Base-by-base conservation (phyloP, 2,797 vertebrate species). In the Gorsachius magnificus region DNA sequence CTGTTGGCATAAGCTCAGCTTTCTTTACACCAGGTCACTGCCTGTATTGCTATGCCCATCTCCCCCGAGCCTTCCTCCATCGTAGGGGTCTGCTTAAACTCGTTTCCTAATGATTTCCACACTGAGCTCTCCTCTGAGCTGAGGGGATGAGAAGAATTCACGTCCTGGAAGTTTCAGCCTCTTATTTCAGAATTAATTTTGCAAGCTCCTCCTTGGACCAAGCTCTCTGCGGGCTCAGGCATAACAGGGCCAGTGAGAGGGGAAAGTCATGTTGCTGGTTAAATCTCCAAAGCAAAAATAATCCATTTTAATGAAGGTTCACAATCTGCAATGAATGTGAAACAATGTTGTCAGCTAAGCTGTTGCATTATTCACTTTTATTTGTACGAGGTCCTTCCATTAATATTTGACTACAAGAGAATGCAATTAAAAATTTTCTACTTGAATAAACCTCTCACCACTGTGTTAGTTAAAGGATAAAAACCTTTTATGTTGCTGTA, bases 341-440 rank as follows among this genome's bases (percentile, higher is more conserved):
- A 97, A 97, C 96, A 97, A 95, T 96, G 96, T 96, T 97, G 97
- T 97, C 96, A 97, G 96, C 92, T 97, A 97, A 97, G 96, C 96
- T 97, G 96, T 94, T 97, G 96, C 96, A 97, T 97, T 97, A 97
- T 97, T 97, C 97, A 97, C 95, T 96, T 95, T 97, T 97, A 96
- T 96, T 95, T 97, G 96, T 96, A 96, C 95, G 97, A 96, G 94
- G 96, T 95, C 96, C 95, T 96, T 96, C 97, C 95, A 97, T 97
- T 97, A 97, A 97, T 97, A 97, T 97, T 97, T 97, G 96, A 97
- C 95, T 97, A 97, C 96, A 97, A 96, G 95, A 96, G 88, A 97
- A 95, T 91, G 96, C 96, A 97, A 97, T 97, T 97, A 97, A 97
- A 97, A 94, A 83, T 96, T 97, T 97, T 97, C 97, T 97, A 95